phyloP scores from a whole-genome alignment of 2,113 vertebrate genomes.

The Empidonax alnorum region DNA sequence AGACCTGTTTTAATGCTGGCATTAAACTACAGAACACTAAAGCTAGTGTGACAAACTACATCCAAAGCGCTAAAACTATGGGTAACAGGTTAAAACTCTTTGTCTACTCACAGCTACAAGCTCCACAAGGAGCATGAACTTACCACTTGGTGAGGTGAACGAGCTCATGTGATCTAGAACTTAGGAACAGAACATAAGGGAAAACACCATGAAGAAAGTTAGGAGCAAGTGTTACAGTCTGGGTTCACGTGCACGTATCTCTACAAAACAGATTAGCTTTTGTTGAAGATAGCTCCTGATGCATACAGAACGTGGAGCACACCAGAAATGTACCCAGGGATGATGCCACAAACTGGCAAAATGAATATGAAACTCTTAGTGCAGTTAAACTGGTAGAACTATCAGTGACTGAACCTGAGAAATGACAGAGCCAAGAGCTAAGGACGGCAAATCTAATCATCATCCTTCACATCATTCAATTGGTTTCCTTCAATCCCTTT shows the following conservation, averaged over 20 bases:
- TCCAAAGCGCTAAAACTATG: neutral
- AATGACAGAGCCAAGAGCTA: neutral
- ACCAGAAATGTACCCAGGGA: neutral
- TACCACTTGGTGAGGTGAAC: slow-evolving; percentile 67
- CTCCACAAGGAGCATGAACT: neutral
- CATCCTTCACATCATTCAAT: neutral
- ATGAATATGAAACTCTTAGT: neutral
- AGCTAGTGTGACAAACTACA: neutral
- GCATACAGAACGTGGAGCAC: neutral
- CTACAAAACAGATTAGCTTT: neutral
- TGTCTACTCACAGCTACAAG: neutral
- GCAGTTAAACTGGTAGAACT: neutral
- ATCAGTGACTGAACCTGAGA: neutral
- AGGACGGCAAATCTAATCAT: neutral
- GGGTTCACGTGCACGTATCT: neutral
- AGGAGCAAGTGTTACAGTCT: neutral
- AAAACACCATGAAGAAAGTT: neutral
- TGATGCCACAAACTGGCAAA: neutral
- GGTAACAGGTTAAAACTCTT: neutral
- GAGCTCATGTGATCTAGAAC: slow-evolving; percentile 68
- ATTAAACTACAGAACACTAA: neutral
- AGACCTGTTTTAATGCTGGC: neutral
- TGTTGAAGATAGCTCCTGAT: neutral
- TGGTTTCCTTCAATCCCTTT: neutral
- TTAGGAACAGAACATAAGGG: slow-evolving; percentile 36